Conservation (phyloP, 2,113 vertebrate genomes). For the Leucosticte australis region DNA sequence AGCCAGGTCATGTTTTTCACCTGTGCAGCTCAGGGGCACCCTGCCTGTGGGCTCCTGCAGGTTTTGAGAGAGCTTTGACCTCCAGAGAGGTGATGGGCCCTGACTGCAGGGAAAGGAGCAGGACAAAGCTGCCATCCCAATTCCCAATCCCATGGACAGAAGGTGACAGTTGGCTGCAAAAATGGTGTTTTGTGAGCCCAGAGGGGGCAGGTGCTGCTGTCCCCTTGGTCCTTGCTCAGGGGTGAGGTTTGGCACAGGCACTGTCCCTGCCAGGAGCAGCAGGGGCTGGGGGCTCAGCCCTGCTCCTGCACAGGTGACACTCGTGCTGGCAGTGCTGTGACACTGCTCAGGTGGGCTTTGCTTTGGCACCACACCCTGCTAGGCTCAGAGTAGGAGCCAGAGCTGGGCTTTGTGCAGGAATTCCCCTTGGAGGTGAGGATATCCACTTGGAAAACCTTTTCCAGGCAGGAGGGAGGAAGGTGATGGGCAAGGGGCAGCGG, state of each 20-base stretch:
- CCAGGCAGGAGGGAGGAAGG: accelerated
- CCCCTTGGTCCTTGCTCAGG: background rate
- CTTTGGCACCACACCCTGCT: background rate
- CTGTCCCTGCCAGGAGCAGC: background rate
- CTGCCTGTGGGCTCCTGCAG: background rate
- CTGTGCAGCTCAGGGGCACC: background rate
- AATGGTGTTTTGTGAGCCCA: accelerated
- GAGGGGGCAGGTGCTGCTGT: background rate
- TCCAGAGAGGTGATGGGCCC: background rate
- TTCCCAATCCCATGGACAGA: accelerated
- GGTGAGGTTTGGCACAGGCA: background rate
- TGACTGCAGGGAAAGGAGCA: background rate
- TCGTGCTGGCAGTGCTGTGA: background rate
- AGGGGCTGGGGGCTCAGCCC: background rate
- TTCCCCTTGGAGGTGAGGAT: background rate
- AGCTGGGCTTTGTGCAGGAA: background rate
- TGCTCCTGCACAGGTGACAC: background rate
- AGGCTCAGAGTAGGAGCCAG: background rate
- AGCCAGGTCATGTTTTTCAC: accelerated
- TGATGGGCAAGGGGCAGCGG: background rate
- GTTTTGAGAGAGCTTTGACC: background rate
- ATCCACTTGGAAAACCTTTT: background rate
- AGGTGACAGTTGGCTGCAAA: accelerated
- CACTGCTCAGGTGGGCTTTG: background rate
- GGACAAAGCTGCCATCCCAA: background rate